A percentile compares a stretch with the other conserved stretches of the same genome.
phyloP scores from a whole-genome alignment of 1,140 invertebrate species.

The Cataglyphis hispanica region DNA sequence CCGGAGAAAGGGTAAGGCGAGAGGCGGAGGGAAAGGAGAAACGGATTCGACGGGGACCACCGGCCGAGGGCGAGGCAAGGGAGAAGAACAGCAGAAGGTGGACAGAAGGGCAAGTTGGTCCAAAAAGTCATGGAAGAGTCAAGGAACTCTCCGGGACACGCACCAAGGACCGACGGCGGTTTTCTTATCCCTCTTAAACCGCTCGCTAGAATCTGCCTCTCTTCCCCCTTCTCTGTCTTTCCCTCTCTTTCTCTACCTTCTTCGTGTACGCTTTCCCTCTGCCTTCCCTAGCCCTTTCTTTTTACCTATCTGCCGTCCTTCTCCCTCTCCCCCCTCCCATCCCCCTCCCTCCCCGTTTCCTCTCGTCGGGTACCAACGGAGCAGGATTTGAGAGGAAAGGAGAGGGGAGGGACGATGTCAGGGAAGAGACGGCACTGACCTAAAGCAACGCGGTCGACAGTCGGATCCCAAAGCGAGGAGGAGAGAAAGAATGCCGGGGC shows the following conservation, averaged over 20 bases:
- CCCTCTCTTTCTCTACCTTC: slow-evolving; percentile 3
- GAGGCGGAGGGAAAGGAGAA: background rate
- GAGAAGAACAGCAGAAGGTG: slow-evolving; percentile 19
- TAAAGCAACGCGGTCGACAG: slow-evolving; percentile 80
- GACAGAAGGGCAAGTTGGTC: slow-evolving; percentile 72
- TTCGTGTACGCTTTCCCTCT: slow-evolving; percentile 17
- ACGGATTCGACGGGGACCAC: slow-evolving; percentile 61
- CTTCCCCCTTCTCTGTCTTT: slow-evolving; percentile 56
- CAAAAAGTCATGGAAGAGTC: slow-evolving; percentile 76
- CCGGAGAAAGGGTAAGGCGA: slow-evolving; percentile 57
- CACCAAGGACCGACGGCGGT: slow-evolving; percentile 74
- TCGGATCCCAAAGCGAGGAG: slow-evolving; percentile 67
- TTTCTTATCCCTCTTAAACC: slow-evolving; percentile 77
- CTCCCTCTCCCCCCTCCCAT: background rate
- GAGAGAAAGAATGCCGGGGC: slow-evolving; percentile 67
- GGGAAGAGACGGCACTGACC: slow-evolving; percentile 81
- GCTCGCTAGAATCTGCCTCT: slow-evolving; percentile 68
- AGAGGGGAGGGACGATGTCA: slow-evolving; percentile 69
- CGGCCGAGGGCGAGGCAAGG: background rate
- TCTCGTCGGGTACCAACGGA: slow-evolving; percentile 42
- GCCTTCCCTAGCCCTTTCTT: slow-evolving; percentile 3
- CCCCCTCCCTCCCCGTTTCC: background rate
- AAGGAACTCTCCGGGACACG: slow-evolving; percentile 67
- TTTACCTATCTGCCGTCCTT: slow-evolving; percentile 40
- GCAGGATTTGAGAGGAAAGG: slow-evolving; percentile 66